phyloP scores from a whole-genome alignment of 2,797 vertebrate genomes.

The Malacoctenus gilli region DNA sequence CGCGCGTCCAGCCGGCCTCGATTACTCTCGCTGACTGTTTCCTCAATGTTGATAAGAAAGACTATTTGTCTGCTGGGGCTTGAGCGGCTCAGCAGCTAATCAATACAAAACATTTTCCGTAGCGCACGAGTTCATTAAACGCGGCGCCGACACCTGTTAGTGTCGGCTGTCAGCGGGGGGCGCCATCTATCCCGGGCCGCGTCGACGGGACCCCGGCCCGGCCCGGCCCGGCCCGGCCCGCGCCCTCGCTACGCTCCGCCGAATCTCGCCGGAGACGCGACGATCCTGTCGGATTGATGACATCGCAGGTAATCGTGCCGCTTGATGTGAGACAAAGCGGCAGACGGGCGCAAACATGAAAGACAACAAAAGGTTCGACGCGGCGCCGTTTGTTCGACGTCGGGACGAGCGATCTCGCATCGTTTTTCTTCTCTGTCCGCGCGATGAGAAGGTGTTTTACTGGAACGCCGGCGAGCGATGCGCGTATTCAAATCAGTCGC shows the following conservation, averaged over 20 bases:
- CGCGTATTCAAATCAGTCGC: slow-evolving; percentile 78
- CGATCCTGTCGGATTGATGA: slow-evolving; percentile 13
- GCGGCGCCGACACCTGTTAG: slow-evolving; percentile 77
- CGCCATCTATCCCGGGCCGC: slow-evolving; percentile 61
- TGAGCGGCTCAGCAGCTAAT: slow-evolving; percentile 75
- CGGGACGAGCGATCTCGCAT: slow-evolving; percentile 56
- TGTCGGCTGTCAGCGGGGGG: slow-evolving; percentile 63
- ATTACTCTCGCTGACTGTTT: slow-evolving; percentile 68
- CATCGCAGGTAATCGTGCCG: slow-evolving; percentile 29
- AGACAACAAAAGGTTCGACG: slow-evolving; percentile 22
- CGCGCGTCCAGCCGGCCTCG: slow-evolving; percentile 32
- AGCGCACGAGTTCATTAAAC: slow-evolving; percentile 79
- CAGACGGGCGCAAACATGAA: slow-evolving; percentile 27
- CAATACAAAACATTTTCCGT: slow-evolving; percentile 81
- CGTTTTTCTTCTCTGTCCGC: slow-evolving; percentile 44
- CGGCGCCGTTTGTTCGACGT: slow-evolving; percentile 40
- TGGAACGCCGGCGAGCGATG: slow-evolving; percentile 62
- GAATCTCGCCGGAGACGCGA: not conserved
- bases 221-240: slow-evolving; percentile 29
- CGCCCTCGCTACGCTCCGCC: slow-evolving; percentile 4
- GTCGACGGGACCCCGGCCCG: slow-evolving; percentile 54
- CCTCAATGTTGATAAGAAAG: slow-evolving; percentile 75
- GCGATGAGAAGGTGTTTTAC: slow-evolving; percentile 55
- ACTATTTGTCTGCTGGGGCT: slow-evolving; percentile 75
- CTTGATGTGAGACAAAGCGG: slow-evolving; percentile 31